phyloP scores from a whole-genome alignment of 2,797 vertebrate species.

The Lateolabrax maculatus region DNA sequence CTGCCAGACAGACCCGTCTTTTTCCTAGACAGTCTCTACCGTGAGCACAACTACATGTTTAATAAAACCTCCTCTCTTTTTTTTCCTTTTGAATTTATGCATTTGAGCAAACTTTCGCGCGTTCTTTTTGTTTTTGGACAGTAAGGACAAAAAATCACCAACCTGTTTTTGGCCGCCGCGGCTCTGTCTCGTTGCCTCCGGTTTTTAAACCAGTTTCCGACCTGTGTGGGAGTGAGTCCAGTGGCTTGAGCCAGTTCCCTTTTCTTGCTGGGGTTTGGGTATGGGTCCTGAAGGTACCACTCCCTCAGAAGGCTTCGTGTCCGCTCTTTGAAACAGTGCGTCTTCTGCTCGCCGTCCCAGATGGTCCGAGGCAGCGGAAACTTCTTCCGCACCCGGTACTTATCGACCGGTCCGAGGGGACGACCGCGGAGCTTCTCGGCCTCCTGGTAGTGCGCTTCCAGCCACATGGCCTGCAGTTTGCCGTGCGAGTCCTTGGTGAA shows the following conservation, averaged over 20 bases:
- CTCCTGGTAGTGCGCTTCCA: constrained; percentile 99
- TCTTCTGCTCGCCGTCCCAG: constrained; percentile 99
- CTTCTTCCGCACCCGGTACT: constrained; percentile 99
- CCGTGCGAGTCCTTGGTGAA: constrained; percentile 99
- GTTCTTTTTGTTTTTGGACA: not conserved
- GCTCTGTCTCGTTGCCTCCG: constrained; percentile 99
- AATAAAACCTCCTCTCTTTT: not conserved
- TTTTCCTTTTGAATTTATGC: not conserved
- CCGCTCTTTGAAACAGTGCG: constrained; percentile 99
- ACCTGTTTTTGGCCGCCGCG: constrained; percentile 99
- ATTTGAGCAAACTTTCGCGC: not conserved
- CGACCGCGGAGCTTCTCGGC: constrained; percentile 98
- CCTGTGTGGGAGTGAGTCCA: constrained; percentile 99
- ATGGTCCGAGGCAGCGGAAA: constrained; percentile 99
- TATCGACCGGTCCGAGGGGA: constrained; percentile 98
- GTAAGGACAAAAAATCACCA: constrained; percentile 69
- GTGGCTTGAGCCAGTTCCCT: constrained; percentile 99
- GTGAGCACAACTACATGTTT: constrained; percentile 12
- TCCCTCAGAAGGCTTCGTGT: constrained; percentile 98
- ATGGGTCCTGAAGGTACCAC: constrained; percentile 99
- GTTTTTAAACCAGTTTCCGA: constrained; percentile 99
- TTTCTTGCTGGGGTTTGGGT: constrained; percentile 99
- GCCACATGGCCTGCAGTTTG: constrained; percentile 99
- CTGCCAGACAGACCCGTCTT: constrained; percentile 33
- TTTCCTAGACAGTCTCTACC: constrained; percentile 15